A percentile compares a stretch with the other conserved stretches of the same genome.
phyloP scores from a whole-genome alignment of 2,113 vertebrate species.

The Centrocercus urophasianus region DNA sequence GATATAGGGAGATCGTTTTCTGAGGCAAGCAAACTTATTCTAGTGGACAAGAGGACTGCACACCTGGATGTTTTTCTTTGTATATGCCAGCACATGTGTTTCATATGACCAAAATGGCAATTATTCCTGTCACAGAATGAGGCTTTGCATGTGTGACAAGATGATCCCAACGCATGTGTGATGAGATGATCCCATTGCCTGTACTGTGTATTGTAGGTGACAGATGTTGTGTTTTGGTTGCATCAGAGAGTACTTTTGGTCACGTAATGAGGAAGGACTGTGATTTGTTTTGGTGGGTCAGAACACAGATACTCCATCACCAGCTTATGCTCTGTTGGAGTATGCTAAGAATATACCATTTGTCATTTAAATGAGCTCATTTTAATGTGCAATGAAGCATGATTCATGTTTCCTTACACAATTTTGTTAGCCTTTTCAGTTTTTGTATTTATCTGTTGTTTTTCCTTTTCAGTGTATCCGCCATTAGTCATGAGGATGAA shows the following conservation, averaged over 20 bases:
- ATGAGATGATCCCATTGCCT: neutral
- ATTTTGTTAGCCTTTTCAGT: neutral
- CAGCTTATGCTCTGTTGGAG: neutral
- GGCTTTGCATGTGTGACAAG: rapidly evolving
- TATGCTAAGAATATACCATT: neutral
- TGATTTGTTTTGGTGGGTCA: neutral
- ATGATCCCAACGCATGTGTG: neutral
- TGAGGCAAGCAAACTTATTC: neutral
- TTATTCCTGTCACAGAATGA: neutral
- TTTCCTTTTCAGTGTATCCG: neutral
- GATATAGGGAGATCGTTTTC: neutral
- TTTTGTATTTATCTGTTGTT: neutral
- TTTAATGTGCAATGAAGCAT: neutral
- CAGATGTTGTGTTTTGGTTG: neutral
- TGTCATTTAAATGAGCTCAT: slow-evolving; percentile 28
- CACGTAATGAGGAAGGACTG: neutral
- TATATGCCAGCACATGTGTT: neutral
- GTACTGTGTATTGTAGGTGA: neutral
- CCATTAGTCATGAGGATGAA: neutral
- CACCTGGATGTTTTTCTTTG: neutral
- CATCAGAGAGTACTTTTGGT: neutral
- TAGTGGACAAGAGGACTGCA: neutral
- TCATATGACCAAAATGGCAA: neutral
- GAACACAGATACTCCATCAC: neutral
- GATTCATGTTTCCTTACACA: neutral